Conservation (phyloP, 2,888 invertebrate species). For the Drosophila falleni region DNA sequence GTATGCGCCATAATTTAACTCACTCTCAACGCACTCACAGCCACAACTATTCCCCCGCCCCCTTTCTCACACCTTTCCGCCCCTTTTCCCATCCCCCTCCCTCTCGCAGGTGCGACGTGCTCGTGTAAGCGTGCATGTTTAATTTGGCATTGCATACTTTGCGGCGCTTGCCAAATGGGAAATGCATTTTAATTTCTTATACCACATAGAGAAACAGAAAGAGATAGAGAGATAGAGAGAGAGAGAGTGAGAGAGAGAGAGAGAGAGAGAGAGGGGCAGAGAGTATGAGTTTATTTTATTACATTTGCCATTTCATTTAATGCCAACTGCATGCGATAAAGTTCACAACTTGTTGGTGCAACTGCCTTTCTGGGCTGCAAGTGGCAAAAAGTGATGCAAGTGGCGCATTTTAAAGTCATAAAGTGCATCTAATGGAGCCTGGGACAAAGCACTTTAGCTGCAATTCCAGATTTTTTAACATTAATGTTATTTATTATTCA, state of each 20-base stretch:
- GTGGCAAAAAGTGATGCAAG: conserved; percentile 3
- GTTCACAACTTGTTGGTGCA: conserved; percentile 34
- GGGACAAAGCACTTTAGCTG: conserved; percentile 6
- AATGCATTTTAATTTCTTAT: conserved; percentile 54
- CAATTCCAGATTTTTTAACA: neutral
- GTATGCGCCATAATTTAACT: conserved; percentile 61
- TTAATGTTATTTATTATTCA: neutral
- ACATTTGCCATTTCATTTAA: conserved; percentile 41
- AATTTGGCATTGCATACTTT: conserved; percentile 71
- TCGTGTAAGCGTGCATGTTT: conserved; percentile 73
- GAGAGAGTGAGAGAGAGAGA: neutral
- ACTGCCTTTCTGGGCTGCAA: neutral
- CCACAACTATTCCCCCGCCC: neutral
- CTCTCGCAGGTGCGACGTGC: conserved; percentile 43
- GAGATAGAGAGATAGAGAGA: neutral
- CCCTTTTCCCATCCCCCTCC: neutral
- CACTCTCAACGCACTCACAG: neutral
- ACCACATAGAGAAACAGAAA: neutral
- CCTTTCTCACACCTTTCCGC: neutral
- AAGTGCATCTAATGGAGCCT: conserved; percentile 11
- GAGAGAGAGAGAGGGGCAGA: neutral
- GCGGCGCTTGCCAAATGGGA: conserved; percentile 46
- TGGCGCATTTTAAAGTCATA: conserved; percentile 16
- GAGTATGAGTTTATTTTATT: conserved; percentile 28
- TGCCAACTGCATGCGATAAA: conserved; percentile 27